Conservation (phyloP, 2,113 vertebrate species). For the Ageneiosus marmoratus region DNA sequence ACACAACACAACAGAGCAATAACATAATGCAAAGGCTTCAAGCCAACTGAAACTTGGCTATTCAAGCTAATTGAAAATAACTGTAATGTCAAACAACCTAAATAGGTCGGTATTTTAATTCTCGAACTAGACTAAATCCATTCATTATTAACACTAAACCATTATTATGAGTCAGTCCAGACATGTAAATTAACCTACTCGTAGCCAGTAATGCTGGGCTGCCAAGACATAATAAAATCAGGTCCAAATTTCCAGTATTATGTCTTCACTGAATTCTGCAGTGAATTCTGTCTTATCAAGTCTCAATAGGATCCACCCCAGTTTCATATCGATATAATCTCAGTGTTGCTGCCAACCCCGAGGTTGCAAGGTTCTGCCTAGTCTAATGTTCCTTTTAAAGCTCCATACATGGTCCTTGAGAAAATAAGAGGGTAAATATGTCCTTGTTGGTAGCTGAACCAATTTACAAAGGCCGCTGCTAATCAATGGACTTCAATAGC, state of each 20-base stretch:
- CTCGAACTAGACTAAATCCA: not conserved
- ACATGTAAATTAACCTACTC: not conserved
- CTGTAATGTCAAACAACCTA: not conserved
- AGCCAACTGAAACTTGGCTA: not conserved
- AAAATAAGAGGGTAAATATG: not conserved
- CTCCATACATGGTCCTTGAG: not conserved
- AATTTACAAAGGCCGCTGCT: not conserved
- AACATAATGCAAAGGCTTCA: not conserved
- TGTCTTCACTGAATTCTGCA: not conserved
- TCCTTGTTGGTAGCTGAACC: not conserved
- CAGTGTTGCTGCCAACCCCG: not conserved
- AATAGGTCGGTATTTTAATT: not conserved
- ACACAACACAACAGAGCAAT: not conserved
- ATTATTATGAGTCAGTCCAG: too few relatives aligned
- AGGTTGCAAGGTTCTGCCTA: not conserved
- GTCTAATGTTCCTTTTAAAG: not conserved
- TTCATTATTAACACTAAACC: not conserved
- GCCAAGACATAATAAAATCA: not conserved
- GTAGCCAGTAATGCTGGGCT: not conserved
- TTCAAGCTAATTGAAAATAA: not conserved
- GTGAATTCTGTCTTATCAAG: not conserved
- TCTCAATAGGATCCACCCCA: not conserved
- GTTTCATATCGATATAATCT: not conserved
- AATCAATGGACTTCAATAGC: not conserved
- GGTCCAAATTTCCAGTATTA: not conserved